These are phyloP conservation scores for Philopotamus ludificatus DNA, from an alignment of 1,140 invertebrate genomes.

Conservation along the genomic window DNA sequence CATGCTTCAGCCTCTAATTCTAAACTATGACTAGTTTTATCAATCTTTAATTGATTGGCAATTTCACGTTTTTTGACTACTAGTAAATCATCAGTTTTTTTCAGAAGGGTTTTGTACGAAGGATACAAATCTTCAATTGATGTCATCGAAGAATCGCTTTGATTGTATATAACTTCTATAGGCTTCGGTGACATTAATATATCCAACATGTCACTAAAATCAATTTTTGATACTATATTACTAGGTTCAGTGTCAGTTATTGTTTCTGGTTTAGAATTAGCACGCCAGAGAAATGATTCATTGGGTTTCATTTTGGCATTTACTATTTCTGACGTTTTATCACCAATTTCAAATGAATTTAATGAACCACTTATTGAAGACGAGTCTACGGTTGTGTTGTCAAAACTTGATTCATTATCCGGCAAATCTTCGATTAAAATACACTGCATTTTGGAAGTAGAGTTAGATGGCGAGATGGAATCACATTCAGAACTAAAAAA, in stretches of 20 bases:
- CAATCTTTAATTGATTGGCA: constrained; percentile 35
- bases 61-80: constrained; percentile 35
- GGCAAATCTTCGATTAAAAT: background rate
- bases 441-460: background rate
- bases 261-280: constrained; percentile 37
- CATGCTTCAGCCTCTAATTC: constrained; percentile 21
- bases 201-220: background rate
- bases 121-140: constrained; percentile 20
- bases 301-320: constrained; percentile 51
- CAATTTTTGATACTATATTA: constrained; percentile 6
- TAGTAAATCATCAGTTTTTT: constrained; percentile 36
- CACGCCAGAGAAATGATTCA: constrained; percentile 54
- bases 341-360: no score
- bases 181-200: constrained; percentile 11
- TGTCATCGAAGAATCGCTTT: background rate
- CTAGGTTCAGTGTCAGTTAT: background rate
- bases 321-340: constrained; percentile 45
- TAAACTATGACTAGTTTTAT: constrained; percentile 11
- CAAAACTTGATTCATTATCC: background rate
- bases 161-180: background rate
- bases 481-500: no score
- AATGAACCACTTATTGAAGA: no score
- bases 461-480: background rate
- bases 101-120: constrained; percentile 28
- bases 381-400: no score